phyloP scores from a whole-genome alignment of 2,888 invertebrate species.

The Nebria salina region DNA sequence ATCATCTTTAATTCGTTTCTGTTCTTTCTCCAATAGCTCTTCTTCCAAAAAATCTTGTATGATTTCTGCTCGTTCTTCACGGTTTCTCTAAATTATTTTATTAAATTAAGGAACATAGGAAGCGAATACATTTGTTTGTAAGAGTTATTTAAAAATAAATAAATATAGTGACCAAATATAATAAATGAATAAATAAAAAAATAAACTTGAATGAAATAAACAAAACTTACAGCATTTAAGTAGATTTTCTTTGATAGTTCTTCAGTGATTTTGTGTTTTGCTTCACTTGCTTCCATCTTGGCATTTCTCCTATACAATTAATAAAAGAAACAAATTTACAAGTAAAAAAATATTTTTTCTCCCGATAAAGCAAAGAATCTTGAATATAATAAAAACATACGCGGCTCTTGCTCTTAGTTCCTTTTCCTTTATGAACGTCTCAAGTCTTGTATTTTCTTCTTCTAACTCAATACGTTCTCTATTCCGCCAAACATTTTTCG shows the following conservation, averaged over 20 bases:
- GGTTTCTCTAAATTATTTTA: slow-evolving; percentile 50
- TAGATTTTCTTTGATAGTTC: slow-evolving; percentile 57
- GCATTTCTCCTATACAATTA: slow-evolving; percentile 6
- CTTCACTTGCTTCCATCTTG: slow-evolving; percentile 54
- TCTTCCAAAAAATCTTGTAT: slow-evolving; percentile 65
- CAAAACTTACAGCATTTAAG: slow-evolving; percentile 54
- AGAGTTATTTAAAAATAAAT: not conserved
- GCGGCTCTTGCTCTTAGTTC: slow-evolving; percentile 59
- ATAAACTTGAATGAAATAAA: not conserved
- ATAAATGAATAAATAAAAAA: not conserved
- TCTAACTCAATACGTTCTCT: slow-evolving; percentile 63
- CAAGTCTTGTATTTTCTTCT: slow-evolving; percentile 62
- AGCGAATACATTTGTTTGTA: not conserved
- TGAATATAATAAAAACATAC: slow-evolving; percentile 49
- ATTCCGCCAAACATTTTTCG: slow-evolving; percentile 65
- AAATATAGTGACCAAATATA: not conserved
- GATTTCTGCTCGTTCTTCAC: slow-evolving; percentile 62
- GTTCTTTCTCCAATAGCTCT: slow-evolving; percentile 64
- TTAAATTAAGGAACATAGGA: too few relatives aligned
- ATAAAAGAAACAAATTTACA: slow-evolving; percentile 39
- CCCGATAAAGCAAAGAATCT: not conserved
- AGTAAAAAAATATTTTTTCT: slow-evolving; percentile 49
- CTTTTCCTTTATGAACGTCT: slow-evolving; percentile 58
- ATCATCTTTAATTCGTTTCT: slow-evolving; percentile 60
- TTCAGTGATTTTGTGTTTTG: slow-evolving; percentile 55